These are phyloP conservation scores for Nemapogon koenigi DNA, from an alignment of 2,888 invertebrate genomes.

Conservation along the genomic window DNA sequence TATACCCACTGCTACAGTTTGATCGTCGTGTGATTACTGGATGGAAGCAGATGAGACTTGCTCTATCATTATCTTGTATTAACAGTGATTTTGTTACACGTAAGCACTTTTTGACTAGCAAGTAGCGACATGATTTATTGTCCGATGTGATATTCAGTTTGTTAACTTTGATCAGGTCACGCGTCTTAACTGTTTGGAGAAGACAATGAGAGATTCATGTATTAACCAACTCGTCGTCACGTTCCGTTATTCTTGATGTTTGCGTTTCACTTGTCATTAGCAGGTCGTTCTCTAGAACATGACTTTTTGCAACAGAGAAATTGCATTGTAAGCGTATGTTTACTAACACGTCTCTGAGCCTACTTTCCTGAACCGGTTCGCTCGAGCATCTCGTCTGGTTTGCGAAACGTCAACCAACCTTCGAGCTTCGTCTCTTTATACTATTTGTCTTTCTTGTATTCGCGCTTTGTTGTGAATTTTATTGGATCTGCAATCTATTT, in stretches of 20 bases:
- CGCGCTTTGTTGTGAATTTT: slow-evolving; percentile 2
- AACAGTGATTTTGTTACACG: slow-evolving; percentile 36
- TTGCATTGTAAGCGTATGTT: slow-evolving; percentile 12
- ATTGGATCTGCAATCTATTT: neutral
- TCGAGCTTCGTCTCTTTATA: slow-evolving; percentile 16
- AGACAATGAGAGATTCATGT: too few relatives aligned
- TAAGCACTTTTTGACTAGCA: slow-evolving; percentile 44
- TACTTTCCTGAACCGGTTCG: slow-evolving; percentile 50
- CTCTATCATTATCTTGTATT: slow-evolving; percentile 47
- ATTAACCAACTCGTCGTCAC: too few relatives aligned
- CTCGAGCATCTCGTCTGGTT: slow-evolving; percentile 31
- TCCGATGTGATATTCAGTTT: neutral
- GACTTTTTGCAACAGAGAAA: slow-evolving; percentile 8
- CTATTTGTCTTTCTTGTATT: slow-evolving; percentile 3
- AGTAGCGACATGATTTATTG: slow-evolving; percentile 44
- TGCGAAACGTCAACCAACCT: slow-evolving; percentile 18
- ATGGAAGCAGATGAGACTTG: slow-evolving; percentile 23
- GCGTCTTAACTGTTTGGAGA: too few relatives aligned
- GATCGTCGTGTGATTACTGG: slow-evolving; percentile 48
- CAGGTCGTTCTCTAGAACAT: slow-evolving; percentile 7
- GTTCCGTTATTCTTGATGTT: too few relatives aligned
- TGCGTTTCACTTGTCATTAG: slow-evolving; percentile 5
- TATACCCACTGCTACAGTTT: slow-evolving; percentile 37
- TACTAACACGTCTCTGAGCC: slow-evolving; percentile 25
- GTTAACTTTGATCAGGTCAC: neutral